Evolutionary conservation across 2,888 invertebrate species (phyloP).

Genomic region (Epirrhoe tristata): DNA sequence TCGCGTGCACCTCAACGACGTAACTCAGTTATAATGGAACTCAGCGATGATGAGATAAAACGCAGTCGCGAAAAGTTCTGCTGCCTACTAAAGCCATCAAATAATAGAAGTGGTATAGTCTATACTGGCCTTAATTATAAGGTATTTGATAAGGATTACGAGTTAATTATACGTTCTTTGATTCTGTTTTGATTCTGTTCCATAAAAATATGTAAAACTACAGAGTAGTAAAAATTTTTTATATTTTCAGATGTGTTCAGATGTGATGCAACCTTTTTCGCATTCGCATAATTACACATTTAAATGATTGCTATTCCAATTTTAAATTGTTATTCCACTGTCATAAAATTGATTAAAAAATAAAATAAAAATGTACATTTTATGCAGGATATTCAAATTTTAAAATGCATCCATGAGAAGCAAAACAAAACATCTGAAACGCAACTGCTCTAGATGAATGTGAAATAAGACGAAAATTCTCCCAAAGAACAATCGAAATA

Average conservation of each 20-base stretch:
- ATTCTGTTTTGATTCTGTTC: background rate
- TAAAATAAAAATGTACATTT: slow-evolving; percentile 9
- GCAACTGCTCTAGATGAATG: slow-evolving; percentile 53
- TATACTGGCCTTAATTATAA: slow-evolving; percentile 5
- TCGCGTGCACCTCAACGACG: slow-evolving; percentile 36
- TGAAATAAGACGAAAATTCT: slow-evolving; percentile 55
- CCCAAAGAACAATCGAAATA: slow-evolving; percentile 63
- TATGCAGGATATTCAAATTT: slow-evolving; percentile 7
- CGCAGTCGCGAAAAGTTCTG: slow-evolving; percentile 19
- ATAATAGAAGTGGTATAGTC: background rate
- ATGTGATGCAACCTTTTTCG: slow-evolving; percentile 7
- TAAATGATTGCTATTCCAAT: slow-evolving; percentile 12
- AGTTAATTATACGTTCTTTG: background rate
- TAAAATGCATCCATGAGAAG: slow-evolving; percentile 18
- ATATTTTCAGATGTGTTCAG: slow-evolving; percentile 13
- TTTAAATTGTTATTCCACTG: background rate
- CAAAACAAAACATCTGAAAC: slow-evolving; percentile 44
- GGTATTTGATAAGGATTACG: background rate
- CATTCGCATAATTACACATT: slow-evolving; percentile 15
- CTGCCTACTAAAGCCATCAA: slow-evolving; percentile 12
- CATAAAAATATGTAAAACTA: background rate
- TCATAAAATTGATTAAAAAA: slow-evolving; percentile 5
- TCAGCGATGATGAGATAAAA: slow-evolving; percentile 49
- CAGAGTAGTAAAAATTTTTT: background rate
- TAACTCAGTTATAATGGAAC: slow-evolving; percentile 47